These are phyloP conservation scores for Tipula helvola DNA, from an alignment of 2,888 invertebrate genomes.

Conservation along the genomic window DNA sequence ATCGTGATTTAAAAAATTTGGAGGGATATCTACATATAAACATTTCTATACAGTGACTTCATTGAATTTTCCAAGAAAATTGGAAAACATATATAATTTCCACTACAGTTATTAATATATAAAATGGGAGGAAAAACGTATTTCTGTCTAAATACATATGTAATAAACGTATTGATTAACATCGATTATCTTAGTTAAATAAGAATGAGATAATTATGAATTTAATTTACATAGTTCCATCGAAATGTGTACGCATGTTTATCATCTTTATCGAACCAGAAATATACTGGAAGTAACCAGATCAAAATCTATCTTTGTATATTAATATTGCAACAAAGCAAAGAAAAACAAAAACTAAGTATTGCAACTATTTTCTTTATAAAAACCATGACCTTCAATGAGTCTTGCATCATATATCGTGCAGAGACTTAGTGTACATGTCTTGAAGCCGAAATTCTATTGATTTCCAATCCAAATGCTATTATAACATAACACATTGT, in stretches of 20 bases:
- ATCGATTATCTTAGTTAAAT: background rate
- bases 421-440: background rate
- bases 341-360: background rate
- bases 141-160: background rate
- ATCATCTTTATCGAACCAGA: no score
- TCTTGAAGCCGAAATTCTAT: background rate
- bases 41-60: background rate
- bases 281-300: no score
- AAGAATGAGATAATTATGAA: background rate
- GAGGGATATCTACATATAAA: background rate
- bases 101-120: background rate
- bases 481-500: no score
- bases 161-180: background rate
- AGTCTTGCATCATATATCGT: no score
- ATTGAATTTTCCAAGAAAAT: background rate
- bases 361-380: background rate
- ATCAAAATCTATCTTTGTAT: no score
- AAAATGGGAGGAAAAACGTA: background rate
- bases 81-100: background rate
- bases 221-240: background rate
- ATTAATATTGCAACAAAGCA: background rate
- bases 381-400: background rate
- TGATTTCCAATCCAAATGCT: background rate
- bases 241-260: background rate
- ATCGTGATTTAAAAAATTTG: background rate